These are phyloP conservation scores for Drosophila murphyi DNA, from an alignment of 1,140 invertebrate species.

Conservation along the genomic window DNA sequence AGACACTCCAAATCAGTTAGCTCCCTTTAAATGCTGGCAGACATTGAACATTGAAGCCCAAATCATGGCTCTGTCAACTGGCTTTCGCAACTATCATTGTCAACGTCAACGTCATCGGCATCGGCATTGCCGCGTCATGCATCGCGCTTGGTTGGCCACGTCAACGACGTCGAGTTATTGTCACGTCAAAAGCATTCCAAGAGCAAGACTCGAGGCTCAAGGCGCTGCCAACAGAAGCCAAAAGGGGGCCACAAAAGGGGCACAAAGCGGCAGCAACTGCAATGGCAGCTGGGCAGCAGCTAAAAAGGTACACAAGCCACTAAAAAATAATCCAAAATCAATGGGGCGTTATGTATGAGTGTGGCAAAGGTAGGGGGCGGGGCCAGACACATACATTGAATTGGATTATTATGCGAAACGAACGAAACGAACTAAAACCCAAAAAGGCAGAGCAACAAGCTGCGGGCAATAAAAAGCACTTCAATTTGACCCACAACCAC, in stretches of 20 bases:
- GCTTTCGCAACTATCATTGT: conserved; percentile 14
- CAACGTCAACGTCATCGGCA: conserved; percentile 3
- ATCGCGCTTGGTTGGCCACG: conserved; percentile 40
- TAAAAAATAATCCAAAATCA: conserved; percentile 83
- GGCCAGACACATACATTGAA: conserved; percentile 32
- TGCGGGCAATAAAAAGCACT: conserved; percentile 81
- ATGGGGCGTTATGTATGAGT: conserved; percentile 76
- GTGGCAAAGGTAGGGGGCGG: conserved; percentile 1
- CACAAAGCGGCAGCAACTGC: neutral
- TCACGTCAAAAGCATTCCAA: conserved; percentile 47
- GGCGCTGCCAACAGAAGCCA: conserved; percentile 14
- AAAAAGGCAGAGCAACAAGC: conserved; percentile 73
- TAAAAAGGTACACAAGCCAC: conserved; percentile 75
- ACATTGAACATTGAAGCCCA: neutral
- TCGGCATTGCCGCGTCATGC: conserved; percentile 37
- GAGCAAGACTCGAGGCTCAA: conserved; percentile 2
- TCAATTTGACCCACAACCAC: conserved; percentile 76
- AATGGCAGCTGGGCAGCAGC: conserved; percentile 44
- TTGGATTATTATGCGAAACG: conserved; percentile 78
- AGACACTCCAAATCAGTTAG: no score
- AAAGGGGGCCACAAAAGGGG: neutral
- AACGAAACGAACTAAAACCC: conserved; percentile 43
- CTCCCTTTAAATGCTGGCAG: neutral
- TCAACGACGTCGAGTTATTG: conserved; percentile 40
- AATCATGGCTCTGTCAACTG: conserved; percentile 1